phyloP scores from a whole-genome alignment of 2,888 invertebrate species.

The Ephialtes manifestator region DNA sequence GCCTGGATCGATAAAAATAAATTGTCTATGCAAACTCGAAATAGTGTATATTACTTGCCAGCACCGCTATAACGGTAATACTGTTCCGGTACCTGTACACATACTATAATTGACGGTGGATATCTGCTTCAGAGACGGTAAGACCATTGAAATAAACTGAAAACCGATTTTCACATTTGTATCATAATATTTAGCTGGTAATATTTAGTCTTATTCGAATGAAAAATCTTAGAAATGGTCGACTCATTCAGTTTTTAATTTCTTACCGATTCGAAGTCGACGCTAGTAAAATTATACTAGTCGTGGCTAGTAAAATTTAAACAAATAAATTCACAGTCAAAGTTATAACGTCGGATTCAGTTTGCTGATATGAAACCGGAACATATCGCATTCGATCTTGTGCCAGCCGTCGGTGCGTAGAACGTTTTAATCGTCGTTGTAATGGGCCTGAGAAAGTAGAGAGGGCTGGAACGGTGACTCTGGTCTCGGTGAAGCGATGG shows the following conservation, averaged over 20 bases:
- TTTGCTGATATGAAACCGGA: not conserved
- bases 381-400: conserved; percentile 42
- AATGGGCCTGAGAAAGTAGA: conserved; percentile 22
- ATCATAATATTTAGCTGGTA: too few species aligned
- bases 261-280: not conserved
- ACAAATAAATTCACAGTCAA: too few species aligned
- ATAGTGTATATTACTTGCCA: not conserved
- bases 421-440: conserved; percentile 62
- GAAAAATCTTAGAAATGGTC: too few species aligned
- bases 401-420: conserved; percentile 47
- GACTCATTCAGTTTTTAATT: not conserved
- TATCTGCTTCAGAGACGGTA: not conserved
- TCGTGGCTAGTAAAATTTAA: too few species aligned
- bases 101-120: not conserved
- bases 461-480: conserved; percentile 10
- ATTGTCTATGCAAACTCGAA: conserved; percentile 29
- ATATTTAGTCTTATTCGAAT: too few species aligned
- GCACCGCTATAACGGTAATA: conserved; percentile 4
- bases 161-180: too few species aligned
- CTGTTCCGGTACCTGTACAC: not conserved
- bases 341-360: too few species aligned
- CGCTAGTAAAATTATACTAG: too few species aligned
- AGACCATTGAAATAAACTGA: not conserved
- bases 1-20: conserved; percentile 38
- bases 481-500: conserved; percentile 21